Evolutionary conservation across 2,888 invertebrate genomes (phyloP).

Genomic region (Lasiommata megera): DNA sequence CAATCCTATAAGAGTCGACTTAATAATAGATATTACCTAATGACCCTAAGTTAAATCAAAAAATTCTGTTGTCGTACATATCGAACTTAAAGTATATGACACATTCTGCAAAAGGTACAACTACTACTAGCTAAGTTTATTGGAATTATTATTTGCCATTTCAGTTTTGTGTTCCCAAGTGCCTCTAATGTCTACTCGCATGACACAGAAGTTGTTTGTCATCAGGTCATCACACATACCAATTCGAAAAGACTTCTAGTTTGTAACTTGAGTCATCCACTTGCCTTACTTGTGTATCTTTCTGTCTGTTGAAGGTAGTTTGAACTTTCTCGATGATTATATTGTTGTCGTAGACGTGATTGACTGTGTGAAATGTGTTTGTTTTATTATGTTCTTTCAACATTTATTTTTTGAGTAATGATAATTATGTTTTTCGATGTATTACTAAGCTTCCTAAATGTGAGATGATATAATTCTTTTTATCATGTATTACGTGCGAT

Average conservation of each 20-base stretch:
- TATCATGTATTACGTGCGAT: not conserved
- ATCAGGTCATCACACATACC: conserved; percentile 33
- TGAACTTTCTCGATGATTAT: conserved; percentile 57
- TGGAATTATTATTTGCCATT: too few relatives aligned
- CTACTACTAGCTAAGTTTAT: too few relatives aligned
- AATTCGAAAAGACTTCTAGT: conserved; percentile 48
- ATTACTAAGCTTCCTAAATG: not conserved
- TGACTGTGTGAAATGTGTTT: conserved; percentile 35
- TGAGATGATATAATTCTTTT: not conserved
- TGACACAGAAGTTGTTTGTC: conserved; percentile 30
- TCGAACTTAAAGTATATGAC: too few relatives aligned
- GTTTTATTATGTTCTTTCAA: conserved; percentile 37
- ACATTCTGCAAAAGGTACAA: too few relatives aligned
- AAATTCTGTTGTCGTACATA: too few relatives aligned
- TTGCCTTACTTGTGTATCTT: conserved; percentile 80
- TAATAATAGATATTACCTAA: too few relatives aligned
- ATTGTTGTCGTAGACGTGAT: conserved; percentile 63
- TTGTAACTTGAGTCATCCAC: conserved; percentile 67
- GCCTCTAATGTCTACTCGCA: conserved; percentile 17
- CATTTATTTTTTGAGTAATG: conserved; percentile 37
- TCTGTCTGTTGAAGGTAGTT: conserved; percentile 70
- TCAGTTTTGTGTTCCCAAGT: not conserved
- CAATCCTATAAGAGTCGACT: too few relatives aligned
- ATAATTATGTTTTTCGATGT: conserved; percentile 16
- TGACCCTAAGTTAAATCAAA: too few relatives aligned